Base-by-base conservation (phyloP, 1,140 invertebrate species). In the Rhynchophorus ferrugineus region DNA sequence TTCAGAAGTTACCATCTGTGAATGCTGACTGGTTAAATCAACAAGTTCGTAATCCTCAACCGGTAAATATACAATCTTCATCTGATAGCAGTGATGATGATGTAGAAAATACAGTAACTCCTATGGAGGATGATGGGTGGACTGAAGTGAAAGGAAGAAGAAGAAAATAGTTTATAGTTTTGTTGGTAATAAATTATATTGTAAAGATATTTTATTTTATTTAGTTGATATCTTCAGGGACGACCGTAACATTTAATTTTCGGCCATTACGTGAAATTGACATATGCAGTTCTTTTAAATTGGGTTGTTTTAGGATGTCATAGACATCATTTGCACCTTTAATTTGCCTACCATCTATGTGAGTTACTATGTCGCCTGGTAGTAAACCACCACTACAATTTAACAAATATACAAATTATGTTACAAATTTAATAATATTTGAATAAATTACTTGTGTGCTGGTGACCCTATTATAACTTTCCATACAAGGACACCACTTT, bases 401-500 rank as follows among this genome's bases (percentile, higher is more conserved):
- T 47, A 35, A 36, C 17, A 7, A 45, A 41, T 29, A 38, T 16
- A 36, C 20, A 55, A 50, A 37, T 2, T 13, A 19, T 6, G 35
- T 9, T n/a, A 5, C n/a, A 48, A 3, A 43, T 44, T 17, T 19
- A 24, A 39, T 11, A 33, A 1, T 18, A 33, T 9, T 17, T 20
- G 29, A 16, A 47, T 38, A 75, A 78, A 74, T n/a, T 75, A 93
- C 91, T 69, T 72, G 64, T 89, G 77, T n/a, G 91, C 90, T 0
- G 92, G 91, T 18, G 91, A 94, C 20, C 84, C 87, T 9, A 83
- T 67, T 20, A 89, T 83, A 2, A 95, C 86, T 74, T 85, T 89
- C 83, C 86, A 91, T 0, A 95, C 80, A 2, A 94, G 68, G 44
- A 95, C 87, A 0, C 92, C 91, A 62, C 85, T 75, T 13, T 73